Evolutionary conservation across 2,888 invertebrate genomes (phyloP).

Genomic region (Scaptomyza caliginosa): DNA sequence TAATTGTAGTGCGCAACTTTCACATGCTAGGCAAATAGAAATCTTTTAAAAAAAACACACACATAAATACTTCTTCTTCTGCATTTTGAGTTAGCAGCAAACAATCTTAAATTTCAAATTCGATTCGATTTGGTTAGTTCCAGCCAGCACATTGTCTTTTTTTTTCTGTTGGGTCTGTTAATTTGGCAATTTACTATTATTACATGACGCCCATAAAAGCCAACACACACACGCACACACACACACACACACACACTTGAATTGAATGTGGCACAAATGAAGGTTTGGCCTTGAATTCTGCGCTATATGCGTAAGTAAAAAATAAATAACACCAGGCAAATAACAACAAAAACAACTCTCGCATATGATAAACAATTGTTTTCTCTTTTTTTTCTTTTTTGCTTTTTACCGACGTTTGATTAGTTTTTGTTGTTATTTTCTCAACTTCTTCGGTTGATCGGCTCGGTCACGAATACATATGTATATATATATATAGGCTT

Average conservation of each 20-base stretch:
- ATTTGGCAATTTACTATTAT: constrained; percentile 62
- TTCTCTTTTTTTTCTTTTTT: constrained; percentile 54
- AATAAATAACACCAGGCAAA: constrained; percentile 7
- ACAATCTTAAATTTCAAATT: constrained; percentile 49
- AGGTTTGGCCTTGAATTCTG: constrained; percentile 71
- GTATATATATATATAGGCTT: too few relatives aligned
- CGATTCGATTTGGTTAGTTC: constrained; percentile 19
- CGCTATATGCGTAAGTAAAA: constrained; percentile 53
- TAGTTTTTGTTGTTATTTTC: constrained; percentile 3
- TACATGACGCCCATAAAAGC: constrained; percentile 41
- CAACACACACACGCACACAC: constrained; percentile 19
- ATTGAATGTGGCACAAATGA: constrained; percentile 67
- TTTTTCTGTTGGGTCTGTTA: constrained; percentile 20
- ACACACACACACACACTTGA: background rate
- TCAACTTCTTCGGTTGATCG: constrained; percentile 18
- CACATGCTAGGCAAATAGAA: constrained; percentile 51
- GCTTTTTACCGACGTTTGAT: too few relatives aligned
- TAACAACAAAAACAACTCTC: constrained; percentile 8
- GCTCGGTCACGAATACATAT: constrained; percentile 55
- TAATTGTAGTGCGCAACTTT: constrained; percentile 37
- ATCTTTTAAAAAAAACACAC: constrained; percentile 13
- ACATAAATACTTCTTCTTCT: background rate
- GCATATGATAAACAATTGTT: constrained; percentile 72
- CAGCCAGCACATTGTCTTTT: background rate
- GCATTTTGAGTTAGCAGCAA: background rate